Evolutionary conservation across 2,888 invertebrate species (phyloP).

Genomic region (Lacanobia wlatinum): DNA sequence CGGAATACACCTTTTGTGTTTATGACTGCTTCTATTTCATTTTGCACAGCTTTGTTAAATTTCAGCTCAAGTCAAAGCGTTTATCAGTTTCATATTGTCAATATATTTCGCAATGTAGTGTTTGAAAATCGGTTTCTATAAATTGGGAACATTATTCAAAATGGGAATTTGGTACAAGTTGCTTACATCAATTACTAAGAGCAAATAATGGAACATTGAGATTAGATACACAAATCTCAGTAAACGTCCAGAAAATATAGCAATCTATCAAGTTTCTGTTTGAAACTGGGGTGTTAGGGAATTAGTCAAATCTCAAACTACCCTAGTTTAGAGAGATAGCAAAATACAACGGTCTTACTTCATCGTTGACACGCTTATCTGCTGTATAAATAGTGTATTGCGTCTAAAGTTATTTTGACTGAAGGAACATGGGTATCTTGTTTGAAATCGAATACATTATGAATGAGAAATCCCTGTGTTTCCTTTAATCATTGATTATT

Average conservation of each 20-base stretch:
- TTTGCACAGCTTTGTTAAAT: conserved; percentile 20
- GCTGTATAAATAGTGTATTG: conserved; percentile 67
- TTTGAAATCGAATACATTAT: conserved; percentile 60
- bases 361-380: conserved; percentile 69
- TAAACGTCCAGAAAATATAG: conserved; percentile 60
- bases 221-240: conserved; percentile 61
- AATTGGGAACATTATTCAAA: conserved; percentile 41
- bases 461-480: conserved; percentile 69
- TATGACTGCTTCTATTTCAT: conserved; percentile 4
- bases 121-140: conserved; percentile 30
- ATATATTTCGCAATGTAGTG: conserved; percentile 27
- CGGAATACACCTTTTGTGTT: conserved; percentile 2
- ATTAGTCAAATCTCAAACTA: conserved; percentile 66
- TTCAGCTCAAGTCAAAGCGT: conserved; percentile 7
- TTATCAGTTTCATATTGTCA: conserved; percentile 32
- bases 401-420: conserved; percentile 63
- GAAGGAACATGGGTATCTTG: conserved; percentile 64
- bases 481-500: conserved; percentile 77
- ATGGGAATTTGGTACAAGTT: conserved; percentile 43
- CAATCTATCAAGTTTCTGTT: conserved; percentile 68
- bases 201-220: conserved; percentile 53
- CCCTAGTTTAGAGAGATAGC: conserved; percentile 64
- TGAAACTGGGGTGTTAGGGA: conserved; percentile 63
- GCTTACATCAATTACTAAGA: conserved; percentile 48
- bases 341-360: conserved; percentile 62